Conservation (phyloP, 2,888 invertebrate genomes). For the Unio pictorum region DNA sequence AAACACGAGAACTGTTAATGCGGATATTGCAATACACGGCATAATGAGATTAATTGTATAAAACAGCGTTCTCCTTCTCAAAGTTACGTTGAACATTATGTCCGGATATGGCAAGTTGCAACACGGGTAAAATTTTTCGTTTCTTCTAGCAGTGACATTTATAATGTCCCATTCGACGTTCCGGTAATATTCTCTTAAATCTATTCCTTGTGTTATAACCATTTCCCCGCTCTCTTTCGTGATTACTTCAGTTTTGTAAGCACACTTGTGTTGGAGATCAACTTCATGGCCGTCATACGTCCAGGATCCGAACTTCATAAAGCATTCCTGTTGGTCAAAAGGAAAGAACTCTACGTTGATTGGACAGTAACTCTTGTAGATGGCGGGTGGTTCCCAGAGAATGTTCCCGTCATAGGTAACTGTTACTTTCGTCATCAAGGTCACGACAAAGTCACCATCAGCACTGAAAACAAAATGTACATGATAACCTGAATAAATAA, state of each 20-base stretch:
- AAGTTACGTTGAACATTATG: conserved; percentile 70
- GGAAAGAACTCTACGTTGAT: conserved; percentile 96
- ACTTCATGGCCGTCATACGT: conserved; percentile 89
- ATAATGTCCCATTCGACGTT: conserved; percentile 70
- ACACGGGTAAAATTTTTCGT: conserved; percentile 74
- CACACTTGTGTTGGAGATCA: conserved; percentile 65
- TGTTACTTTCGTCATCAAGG: conserved; percentile 96
- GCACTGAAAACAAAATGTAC: conserved; percentile 78
- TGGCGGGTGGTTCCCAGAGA: conserved; percentile 96
- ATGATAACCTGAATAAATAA: neutral
- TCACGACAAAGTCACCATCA: conserved; percentile 93
- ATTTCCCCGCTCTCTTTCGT: conserved; percentile 22
- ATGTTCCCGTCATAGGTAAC: conserved; percentile 92
- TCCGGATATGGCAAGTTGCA: conserved; percentile 70
- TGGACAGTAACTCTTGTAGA: conserved; percentile 86
- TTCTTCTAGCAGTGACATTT: conserved; percentile 76
- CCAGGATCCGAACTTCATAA: conserved; percentile 99
- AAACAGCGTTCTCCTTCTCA: conserved; percentile 80
- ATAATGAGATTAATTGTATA: conserved; percentile 97
- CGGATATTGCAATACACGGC: conserved; percentile 96
- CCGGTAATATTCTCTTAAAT: conserved; percentile 67
- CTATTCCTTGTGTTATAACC: conserved; percentile 61
- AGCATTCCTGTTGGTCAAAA: conserved; percentile 98
- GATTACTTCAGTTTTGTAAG: conserved; percentile 13
- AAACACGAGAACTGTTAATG: conserved; percentile 94